Base-by-base conservation (phyloP, 1,140 invertebrate genomes). In the Sycophaga agraensis region DNA sequence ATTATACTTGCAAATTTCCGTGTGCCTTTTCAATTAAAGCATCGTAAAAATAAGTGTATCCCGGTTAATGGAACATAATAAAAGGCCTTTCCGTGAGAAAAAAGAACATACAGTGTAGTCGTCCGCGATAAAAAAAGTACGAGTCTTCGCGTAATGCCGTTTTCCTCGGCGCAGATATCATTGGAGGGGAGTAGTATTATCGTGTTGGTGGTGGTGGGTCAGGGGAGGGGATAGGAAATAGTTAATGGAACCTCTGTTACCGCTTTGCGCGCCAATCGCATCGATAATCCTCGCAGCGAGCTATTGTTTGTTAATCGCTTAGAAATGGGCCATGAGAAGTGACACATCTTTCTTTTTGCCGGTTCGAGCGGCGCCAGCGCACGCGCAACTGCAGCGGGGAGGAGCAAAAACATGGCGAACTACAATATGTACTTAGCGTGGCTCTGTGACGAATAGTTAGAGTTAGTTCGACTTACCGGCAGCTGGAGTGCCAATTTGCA, bases 221-320 rank as follows among this genome's bases (percentile, higher is more conserved):
- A 28, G 50, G 22, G 42, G 35, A 28, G 24, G 16, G 3, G 50
- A n/a, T 34, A 50, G 26, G 17, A 19, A 42, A 17, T 2, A 6
- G 48, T 48, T 61, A 61, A 54, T 61, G 17, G 50, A 54, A 61
- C 59, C 9, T 26, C 31, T 21, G 31, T 54, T 54, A 35, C 50
- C 50, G 43, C 31, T 35, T 26, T 35, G 31, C 49, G 21, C 58
- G 58, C 28, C 34, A 31, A 48, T 55, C 42, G 49, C 50, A 55
- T 48, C 35, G 50, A 34, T 43, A 54, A 46, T 16, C 14, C 12
- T 16, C 14, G 28, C 12, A 11, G 31, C 16, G 49, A 58, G 50
- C 59, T 26, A 61, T 61, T 61, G 59, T 61, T 61, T 61, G 59
- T 55, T 55, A 61, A 61, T 61, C 59, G 50, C 43, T 55, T 61